These are phyloP conservation scores for Anastrepha obliqua DNA, from an alignment of 1,140 invertebrate genomes.

Conservation along the genomic window DNA sequence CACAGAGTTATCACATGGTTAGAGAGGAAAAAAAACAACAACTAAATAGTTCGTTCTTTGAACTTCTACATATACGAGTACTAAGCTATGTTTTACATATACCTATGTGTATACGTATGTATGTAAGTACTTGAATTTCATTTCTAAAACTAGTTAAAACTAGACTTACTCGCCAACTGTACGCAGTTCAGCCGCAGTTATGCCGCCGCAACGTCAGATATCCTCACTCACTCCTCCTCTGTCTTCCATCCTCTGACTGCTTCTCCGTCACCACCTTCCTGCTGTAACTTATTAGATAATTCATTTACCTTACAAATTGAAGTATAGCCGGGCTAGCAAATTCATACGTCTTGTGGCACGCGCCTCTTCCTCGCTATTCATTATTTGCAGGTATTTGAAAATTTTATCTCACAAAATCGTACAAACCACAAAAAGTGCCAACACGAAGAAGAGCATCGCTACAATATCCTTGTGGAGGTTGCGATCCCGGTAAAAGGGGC, in stretches of 20 bases:
- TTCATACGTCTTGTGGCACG: constrained; percentile 37
- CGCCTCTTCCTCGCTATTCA: constrained; percentile 38
- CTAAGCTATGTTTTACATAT: too few relatives aligned
- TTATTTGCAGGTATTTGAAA: constrained; percentile 56
- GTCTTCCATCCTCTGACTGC: not conserved
- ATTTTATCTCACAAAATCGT: constrained; percentile 73
- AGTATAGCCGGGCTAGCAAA: constrained; percentile 32
- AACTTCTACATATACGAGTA: not conserved
- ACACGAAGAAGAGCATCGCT: constrained; percentile 72
- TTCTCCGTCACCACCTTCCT: not conserved
- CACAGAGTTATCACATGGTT: constrained; percentile 33
- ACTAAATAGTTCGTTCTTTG: constrained; percentile 17
- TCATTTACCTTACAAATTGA: constrained; percentile 40
- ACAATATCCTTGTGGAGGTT: constrained; percentile 71
- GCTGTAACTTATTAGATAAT: not conserved
- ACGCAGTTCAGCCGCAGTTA: not conserved
- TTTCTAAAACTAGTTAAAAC: constrained; percentile 24
- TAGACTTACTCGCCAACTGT: constrained; percentile 37
- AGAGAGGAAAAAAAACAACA: not conserved
- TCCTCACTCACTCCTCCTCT: not conserved
- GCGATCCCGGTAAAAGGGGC: constrained; percentile 69
- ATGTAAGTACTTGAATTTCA: not conserved
- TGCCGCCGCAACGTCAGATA: not conserved
- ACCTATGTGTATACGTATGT: not conserved
- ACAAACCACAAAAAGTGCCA: constrained; percentile 69